Base-by-base conservation (phyloP, 64 coral and sea anemone genomes). In the Orbicella faveolata region DNA sequence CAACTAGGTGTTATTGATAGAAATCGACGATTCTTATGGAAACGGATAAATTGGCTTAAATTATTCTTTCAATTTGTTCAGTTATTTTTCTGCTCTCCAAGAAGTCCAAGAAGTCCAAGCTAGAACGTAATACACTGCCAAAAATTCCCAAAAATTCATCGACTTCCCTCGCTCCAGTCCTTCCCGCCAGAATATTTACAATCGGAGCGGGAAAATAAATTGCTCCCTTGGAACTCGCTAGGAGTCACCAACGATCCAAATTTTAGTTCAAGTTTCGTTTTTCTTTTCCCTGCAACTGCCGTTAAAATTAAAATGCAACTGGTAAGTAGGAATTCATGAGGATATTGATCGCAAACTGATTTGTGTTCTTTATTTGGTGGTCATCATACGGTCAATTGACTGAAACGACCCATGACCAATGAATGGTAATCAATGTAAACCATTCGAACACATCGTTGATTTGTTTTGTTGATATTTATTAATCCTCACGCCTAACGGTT, bases 381-480 rank as follows among this genome's bases (percentile, higher is more conserved):
- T 55, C 20, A 30, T 11, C 12, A 15, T 30, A 30, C 30, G 23
- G 18, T 74, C 72, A 78, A 21, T 19, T 16, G 75, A 10, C 48
- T 30, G 51, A 54, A 79, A 14, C 77, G 77, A 79, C 10, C 77
- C 77, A 52, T 79, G 77, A 57, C 51, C 20, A 78, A 79, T 79
- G 9, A 52, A 55, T 26, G 41, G 12, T 55, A 79, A 55, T 34
- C 57, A 1, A 59, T 70, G 67, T 70, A 70, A 70, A 70, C 21
- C 67, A 25, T 30, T 70, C n/a, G 21, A 70, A 70, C 67, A 5
- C 21, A 11, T 70, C n/a, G 1, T 23, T 23, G 25, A 33, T 70
- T 55, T 79, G 51, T 59, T 79, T 55, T 79, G n/a, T 59, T 79
- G 52, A 79, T 53, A 78, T 78, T 78, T 44, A 17, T 78, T 44